Evolutionary conservation across 2,797 vertebrate genomes (phyloP).

Genomic region (Gadopsis bispinosus): DNA sequence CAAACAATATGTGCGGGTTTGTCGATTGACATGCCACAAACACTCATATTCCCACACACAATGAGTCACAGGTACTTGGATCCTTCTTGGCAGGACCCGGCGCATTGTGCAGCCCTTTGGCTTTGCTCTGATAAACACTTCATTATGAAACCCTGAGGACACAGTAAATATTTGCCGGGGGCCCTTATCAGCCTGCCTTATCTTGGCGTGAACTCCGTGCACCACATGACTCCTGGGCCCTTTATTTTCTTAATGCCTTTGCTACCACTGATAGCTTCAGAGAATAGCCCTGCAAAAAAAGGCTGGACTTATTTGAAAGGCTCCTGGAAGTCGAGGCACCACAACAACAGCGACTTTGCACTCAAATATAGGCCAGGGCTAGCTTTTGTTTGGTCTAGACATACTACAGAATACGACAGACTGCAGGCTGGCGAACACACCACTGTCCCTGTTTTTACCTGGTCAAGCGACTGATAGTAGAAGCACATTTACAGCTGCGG

Average conservation of each 20-base stretch:
- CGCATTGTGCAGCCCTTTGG: conserved; percentile 71
- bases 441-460: conserved; percentile 12
- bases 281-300: conserved; percentile 56
- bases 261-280: conserved; percentile 70
- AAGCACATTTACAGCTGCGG: conserved; percentile 51
- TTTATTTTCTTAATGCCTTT: conserved; percentile 82
- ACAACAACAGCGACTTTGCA: conserved; percentile 6
- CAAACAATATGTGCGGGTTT: conserved; percentile 30
- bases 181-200: conserved; percentile 81
- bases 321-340: conserved; percentile 44
- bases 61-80: conserved; percentile 58
- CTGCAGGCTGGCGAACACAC: neutral
- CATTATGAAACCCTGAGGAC: conserved; percentile 85
- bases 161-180: conserved; percentile 85
- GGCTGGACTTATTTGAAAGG: conserved; percentile 48
- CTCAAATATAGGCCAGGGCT: conserved; percentile 23
- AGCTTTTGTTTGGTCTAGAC: conserved; percentile 34
- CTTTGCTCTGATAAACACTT: conserved; percentile 84
- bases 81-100: conserved; percentile 64
- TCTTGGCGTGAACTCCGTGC: conserved; percentile 82
- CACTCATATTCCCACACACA: conserved; percentile 36
- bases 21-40: conserved; percentile 50
- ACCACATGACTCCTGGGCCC: conserved; percentile 72
- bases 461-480: conserved; percentile 29
- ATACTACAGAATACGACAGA: neutral